Conservation (phyloP, 1,140 invertebrate species). For the Thaumatotibia leucotreta region DNA sequence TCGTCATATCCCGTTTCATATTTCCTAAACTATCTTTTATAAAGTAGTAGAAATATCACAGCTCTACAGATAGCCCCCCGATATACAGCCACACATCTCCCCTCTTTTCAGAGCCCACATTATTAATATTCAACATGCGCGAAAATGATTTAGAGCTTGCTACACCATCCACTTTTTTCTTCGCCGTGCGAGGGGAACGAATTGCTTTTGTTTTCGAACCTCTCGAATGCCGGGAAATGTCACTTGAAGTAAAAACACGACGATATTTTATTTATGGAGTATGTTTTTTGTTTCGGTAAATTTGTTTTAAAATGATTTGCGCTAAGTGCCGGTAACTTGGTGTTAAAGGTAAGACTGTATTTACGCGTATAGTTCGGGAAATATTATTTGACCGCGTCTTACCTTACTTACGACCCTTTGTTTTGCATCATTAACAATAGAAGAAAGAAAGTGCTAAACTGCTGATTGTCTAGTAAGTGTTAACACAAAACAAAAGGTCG, state of each 20-base stretch:
- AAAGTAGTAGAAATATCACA: not conserved
- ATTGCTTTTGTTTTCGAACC: conserved; percentile 4
- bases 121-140: conserved; percentile 43
- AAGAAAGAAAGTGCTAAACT: too few relatives aligned
- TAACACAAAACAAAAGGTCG: too few relatives aligned
- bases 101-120: conserved; percentile 21
- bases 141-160: conserved; percentile 36
- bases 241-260: conserved; percentile 5
- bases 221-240: conserved; percentile 3
- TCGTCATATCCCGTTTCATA: too few relatives aligned
- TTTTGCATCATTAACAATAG: too few relatives aligned
- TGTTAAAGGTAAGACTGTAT: too few relatives aligned
- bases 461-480: too few relatives aligned
- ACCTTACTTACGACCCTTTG: too few relatives aligned
- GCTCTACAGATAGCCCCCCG: not conserved
- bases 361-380: too few relatives aligned
- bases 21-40: too few relatives aligned
- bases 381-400: too few relatives aligned
- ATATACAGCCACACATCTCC: conserved; percentile 9
- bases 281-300: not conserved
- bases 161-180: conserved; percentile 12
- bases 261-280: conserved; percentile 11
- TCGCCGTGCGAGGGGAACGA: not conserved
- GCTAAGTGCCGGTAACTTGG: not conserved
- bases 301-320: not conserved